Conservation (phyloP, 2,888 invertebrate genomes). For the Amaurobius ferox region DNA sequence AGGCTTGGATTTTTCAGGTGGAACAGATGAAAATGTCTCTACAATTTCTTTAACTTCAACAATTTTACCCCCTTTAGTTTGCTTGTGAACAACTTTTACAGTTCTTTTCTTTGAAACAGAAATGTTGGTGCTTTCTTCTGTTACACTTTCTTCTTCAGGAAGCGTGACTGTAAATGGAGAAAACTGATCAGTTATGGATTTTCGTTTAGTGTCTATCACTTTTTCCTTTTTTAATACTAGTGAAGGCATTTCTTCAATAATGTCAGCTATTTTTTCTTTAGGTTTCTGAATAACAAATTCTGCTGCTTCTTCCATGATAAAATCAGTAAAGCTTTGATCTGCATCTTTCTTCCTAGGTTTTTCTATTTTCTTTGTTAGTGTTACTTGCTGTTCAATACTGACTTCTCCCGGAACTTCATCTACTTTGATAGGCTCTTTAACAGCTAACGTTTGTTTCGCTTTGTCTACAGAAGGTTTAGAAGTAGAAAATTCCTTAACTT, state of each 20-base stretch:
- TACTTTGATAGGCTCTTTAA: slow-evolving; percentile 60
- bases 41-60: slow-evolving; percentile 66
- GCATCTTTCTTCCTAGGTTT: slow-evolving; percentile 75
- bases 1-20: slow-evolving; percentile 37
- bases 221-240: slow-evolving; percentile 32
- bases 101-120: slow-evolving; percentile 59
- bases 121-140: slow-evolving; percentile 53
- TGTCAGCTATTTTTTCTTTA: slow-evolving; percentile 34
- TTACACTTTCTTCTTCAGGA: slow-evolving; percentile 60
- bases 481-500: slow-evolving; percentile 66
- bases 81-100: slow-evolving; percentile 60
- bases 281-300: slow-evolving; percentile 46
- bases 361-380: slow-evolving; percentile 32
- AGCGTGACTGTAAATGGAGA: slow-evolving; percentile 63
- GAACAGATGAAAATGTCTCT: slow-evolving; percentile 61
- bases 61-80: slow-evolving; percentile 59
- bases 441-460: slow-evolving; percentile 72
- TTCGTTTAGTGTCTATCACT: slow-evolving; percentile 22
- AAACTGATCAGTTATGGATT: slow-evolving; percentile 63
- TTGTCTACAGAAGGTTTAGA: slow-evolving; percentile 69
- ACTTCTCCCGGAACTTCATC: slow-evolving; percentile 58
- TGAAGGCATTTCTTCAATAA: slow-evolving; percentile 26
- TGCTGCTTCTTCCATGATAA: slow-evolving; percentile 60
- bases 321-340: slow-evolving; percentile 37
- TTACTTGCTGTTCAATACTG: slow-evolving; percentile 69